Evolutionary conservation across 2,888 invertebrate species (phyloP).

Genomic region (Gymnoscelis rufifasciata): DNA sequence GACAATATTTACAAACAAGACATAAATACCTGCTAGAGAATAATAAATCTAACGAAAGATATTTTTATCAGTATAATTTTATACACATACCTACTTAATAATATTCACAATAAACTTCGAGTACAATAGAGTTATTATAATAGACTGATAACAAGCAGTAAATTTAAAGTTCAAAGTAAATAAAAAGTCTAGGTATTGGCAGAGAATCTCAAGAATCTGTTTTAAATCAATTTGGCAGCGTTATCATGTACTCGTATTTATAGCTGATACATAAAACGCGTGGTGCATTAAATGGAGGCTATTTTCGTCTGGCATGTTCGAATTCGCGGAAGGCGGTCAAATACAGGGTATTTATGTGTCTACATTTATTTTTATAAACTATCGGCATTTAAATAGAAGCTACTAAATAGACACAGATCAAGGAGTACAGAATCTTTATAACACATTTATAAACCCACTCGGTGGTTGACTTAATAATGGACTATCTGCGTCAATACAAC

Average conservation of each 20-base stretch:
- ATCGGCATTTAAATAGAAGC: conserved; percentile 27
- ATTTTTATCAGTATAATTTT: too few relatives aligned
- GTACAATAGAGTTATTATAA: too few relatives aligned
- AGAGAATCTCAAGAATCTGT: conserved; percentile 19
- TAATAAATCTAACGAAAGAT: too few relatives aligned
- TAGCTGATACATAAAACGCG: conserved; percentile 20
- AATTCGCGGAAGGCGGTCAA: conserved; percentile 30
- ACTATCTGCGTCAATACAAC: conserved; percentile 58
- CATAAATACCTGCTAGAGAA: too few relatives aligned
- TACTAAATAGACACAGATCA: conserved; percentile 55
- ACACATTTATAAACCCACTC: conserved; percentile 42
- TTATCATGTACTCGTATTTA: conserved; percentile 22
- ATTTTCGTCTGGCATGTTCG: conserved; percentile 29
- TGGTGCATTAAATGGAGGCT: conserved; percentile 20
- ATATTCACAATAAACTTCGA: too few relatives aligned
- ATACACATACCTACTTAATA: too few relatives aligned
- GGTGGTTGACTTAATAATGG: conserved; percentile 54
- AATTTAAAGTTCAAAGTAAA: background rate
- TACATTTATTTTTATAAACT: conserved; percentile 33
- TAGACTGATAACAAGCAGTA: too few relatives aligned
- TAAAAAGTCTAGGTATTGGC: conserved; percentile 1
- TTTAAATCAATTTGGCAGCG: conserved; percentile 25
- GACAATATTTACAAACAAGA: too few relatives aligned
- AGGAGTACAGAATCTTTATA: conserved; percentile 30
- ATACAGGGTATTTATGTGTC: conserved; percentile 23